A percentile compares a stretch with the other conserved stretches of the same genome.
Evolutionary conservation across 2,797 vertebrate species (phyloP).

Genomic region (Chanos chanos): DNA sequence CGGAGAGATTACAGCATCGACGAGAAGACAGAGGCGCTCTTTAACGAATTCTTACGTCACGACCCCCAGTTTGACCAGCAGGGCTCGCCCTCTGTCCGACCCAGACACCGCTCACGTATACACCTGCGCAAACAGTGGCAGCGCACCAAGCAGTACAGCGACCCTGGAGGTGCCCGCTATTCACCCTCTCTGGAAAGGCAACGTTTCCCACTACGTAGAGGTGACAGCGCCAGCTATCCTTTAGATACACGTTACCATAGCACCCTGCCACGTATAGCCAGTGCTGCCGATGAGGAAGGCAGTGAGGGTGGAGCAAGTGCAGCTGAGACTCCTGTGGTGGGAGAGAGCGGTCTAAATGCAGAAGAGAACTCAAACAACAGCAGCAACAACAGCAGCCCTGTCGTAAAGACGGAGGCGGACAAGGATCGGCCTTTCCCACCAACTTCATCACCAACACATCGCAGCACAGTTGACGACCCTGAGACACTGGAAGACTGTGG

Average conservation of each 20-base stretch:
- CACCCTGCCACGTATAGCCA: conserved; percentile 83
- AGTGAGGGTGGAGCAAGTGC: conserved; percentile 41
- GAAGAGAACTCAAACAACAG: conserved; percentile 42
- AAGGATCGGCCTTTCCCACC: conserved; percentile 40
- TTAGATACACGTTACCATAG: conserved; percentile 79
- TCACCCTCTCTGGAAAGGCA: conserved; percentile 69
- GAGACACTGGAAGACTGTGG: conserved; percentile 21
- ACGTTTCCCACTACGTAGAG: conserved; percentile 64
- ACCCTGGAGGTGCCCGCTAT: conserved; percentile 77
- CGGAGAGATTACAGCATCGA: conserved; percentile 99
- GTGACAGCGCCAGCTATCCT: conserved; percentile 73
- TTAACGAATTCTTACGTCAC: conserved; percentile 92
- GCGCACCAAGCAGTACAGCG: conserved; percentile 91
- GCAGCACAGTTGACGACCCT: conserved; percentile 2
- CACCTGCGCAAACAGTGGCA: conserved; percentile 95
- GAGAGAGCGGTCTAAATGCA: conserved; percentile 12
- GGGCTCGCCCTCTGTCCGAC: conserved; percentile 73
- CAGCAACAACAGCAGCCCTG: conserved; percentile 36
- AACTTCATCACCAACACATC: conserved; percentile 12
- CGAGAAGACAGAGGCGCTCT: conserved; percentile 92
- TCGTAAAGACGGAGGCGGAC: conserved; percentile 48
- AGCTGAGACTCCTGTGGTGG: conserved; percentile 21
- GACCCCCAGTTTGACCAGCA: conserved; percentile 89
- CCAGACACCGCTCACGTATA: conserved; percentile 81
- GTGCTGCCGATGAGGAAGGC: conserved; percentile 80